Conservation (phyloP, 2,888 invertebrate species). For the Antheraea assamensis region DNA sequence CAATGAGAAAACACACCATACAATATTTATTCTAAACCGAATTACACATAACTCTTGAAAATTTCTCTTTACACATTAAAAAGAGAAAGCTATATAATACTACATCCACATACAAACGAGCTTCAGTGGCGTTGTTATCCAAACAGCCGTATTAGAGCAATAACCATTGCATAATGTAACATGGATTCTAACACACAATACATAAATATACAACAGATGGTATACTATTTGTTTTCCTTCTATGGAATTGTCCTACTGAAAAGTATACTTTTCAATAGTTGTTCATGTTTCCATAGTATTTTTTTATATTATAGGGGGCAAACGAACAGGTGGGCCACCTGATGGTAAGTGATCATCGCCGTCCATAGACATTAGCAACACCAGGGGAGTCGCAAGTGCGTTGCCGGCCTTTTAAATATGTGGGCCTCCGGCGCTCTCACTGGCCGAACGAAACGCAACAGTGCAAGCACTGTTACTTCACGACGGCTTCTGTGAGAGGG, state of each 20-base stretch:
- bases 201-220: not conserved
- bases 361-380: no score
- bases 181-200: constrained; percentile 17
- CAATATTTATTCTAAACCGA: not conserved
- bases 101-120: not conserved
- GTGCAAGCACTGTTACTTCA: no score
- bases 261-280: not conserved
- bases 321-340: no score
- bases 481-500: no score
- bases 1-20: not conserved
- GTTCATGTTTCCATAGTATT: not conserved
- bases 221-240: no score
- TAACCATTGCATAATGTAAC: constrained; percentile 30
- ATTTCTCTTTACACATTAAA: not conserved
- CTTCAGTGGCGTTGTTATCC: constrained; percentile 16
- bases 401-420: no score
- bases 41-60: not conserved
- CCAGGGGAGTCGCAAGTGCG: no score
- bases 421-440: no score
- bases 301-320: no score
- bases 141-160: constrained; percentile 34
- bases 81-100: not conserved
- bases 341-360: no score
- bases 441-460: no score
- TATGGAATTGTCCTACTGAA: no score